Evolutionary conservation across 2,113 vertebrate genomes (phyloP).

Genomic region (Etheostoma spectabile): DNA sequence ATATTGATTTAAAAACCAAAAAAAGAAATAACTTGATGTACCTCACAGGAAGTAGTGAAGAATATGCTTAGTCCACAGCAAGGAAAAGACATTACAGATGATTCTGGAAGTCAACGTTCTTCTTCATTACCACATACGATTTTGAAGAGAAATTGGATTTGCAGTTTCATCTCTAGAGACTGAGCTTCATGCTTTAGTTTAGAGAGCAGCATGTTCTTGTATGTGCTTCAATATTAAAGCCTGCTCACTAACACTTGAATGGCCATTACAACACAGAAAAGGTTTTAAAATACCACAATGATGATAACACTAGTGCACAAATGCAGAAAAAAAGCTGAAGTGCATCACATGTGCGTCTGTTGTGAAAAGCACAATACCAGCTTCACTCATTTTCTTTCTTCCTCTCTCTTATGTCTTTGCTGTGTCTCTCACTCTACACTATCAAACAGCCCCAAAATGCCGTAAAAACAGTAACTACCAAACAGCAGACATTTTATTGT

Average conservation of each 20-base stretch:
- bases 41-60: conserved; percentile 32
- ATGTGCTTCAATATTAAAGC: conserved; percentile 31
- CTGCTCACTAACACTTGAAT: background rate
- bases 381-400: background rate
- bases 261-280: background rate
- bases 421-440: conserved; percentile 11
- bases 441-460: conserved; percentile 14
- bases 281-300: background rate
- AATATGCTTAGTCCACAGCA: conserved; percentile 19
- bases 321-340: background rate
- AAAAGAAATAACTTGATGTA: conserved; percentile 36
- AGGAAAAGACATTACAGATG: conserved; percentile 31
- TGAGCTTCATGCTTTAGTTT: conserved; percentile 20
- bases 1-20: conserved; percentile 31
- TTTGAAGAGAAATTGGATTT: conserved; percentile 60
- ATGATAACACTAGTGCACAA: background rate
- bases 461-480: conserved; percentile 35
- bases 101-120: conserved; percentile 25
- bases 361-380: too few relatives aligned
- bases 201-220: conserved; percentile 29
- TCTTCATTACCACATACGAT: conserved; percentile 37
- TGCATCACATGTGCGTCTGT: background rate
- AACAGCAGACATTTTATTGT: conserved; percentile 30
- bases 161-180: conserved; percentile 33
- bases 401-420: background rate